Conservation (phyloP, 2,113 vertebrate genomes). For the Neotragus moschatus region DNA sequence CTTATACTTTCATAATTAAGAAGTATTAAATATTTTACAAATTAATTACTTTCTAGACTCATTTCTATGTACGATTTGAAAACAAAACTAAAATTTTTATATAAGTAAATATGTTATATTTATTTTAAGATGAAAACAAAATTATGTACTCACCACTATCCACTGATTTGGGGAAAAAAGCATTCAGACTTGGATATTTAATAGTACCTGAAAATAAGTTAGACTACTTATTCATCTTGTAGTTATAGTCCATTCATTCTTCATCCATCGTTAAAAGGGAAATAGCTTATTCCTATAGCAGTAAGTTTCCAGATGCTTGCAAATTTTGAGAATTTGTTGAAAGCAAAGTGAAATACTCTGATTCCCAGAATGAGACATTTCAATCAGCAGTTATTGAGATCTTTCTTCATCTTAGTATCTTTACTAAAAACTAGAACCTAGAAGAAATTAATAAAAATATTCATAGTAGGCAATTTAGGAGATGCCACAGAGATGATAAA, state of each 20-base stretch:
- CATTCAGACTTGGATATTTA: neutral
- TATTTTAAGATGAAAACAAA: neutral
- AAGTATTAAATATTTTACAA: conserved; percentile 17
- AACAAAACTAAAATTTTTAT: conserved; percentile 8
- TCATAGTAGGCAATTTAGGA: neutral
- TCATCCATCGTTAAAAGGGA: neutral
- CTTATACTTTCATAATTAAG: conserved; percentile 11
- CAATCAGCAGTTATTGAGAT: neutral
- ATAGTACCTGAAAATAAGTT: conserved; percentile 18
- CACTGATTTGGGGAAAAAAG: neutral
- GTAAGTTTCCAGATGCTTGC: neutral
- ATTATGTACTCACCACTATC: neutral
- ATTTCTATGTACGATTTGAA: neutral
- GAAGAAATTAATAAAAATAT: neutral
- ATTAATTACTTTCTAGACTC: neutral
- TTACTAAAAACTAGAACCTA: neutral
- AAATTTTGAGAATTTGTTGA: conserved; percentile 26
- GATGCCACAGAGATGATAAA: neutral
- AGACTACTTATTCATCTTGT: conserved; percentile 27
- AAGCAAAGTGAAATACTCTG: neutral
- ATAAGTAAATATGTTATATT: neutral
- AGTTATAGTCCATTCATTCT: conserved; percentile 4
- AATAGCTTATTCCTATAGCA: neutral
- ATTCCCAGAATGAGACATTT: conserved; percentile 25
- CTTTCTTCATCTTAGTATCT: neutral